Conservation (phyloP, 2,113 vertebrate species). For the Dromaius novaehollandiae region DNA sequence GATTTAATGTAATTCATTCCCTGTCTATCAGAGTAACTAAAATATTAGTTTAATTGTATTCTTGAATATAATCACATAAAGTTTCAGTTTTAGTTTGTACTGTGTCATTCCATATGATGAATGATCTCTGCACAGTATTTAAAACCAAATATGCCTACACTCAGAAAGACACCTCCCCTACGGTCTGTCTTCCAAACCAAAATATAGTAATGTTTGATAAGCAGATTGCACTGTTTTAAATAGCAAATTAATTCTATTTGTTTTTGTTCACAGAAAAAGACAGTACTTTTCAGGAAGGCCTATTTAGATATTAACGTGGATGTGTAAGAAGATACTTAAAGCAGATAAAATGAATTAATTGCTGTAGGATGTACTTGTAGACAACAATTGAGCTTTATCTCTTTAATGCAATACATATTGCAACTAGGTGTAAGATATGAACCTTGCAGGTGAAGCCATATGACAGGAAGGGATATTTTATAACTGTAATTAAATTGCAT, state of each 20-base stretch:
- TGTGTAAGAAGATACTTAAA: not conserved
- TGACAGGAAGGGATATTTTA: constrained; percentile 5
- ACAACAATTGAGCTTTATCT: not conserved
- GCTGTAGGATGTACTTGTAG: not conserved
- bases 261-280: not conserved
- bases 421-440: constrained; percentile 60
- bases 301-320: not conserved
- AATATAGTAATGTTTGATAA: not conserved
- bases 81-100: constrained; percentile 22
- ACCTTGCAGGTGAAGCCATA: constrained; percentile 49
- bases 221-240: not conserved
- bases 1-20: not conserved
- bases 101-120: not conserved
- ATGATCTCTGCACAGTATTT: not conserved
- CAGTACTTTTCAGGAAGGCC: not conserved
- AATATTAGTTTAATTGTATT: not conserved
- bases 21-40: not conserved
- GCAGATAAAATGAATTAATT: not conserved
- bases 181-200: not conserved
- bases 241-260: not conserved
- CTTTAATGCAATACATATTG: constrained; percentile 5
- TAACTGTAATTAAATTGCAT: constrained; percentile 42
- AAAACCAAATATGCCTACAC: not conserved
- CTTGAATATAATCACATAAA: not conserved
- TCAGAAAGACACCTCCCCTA: not conserved